These are phyloP conservation scores for Chaetura pelagica DNA, from an alignment of 2,113 vertebrate species.

Conservation along the genomic window DNA sequence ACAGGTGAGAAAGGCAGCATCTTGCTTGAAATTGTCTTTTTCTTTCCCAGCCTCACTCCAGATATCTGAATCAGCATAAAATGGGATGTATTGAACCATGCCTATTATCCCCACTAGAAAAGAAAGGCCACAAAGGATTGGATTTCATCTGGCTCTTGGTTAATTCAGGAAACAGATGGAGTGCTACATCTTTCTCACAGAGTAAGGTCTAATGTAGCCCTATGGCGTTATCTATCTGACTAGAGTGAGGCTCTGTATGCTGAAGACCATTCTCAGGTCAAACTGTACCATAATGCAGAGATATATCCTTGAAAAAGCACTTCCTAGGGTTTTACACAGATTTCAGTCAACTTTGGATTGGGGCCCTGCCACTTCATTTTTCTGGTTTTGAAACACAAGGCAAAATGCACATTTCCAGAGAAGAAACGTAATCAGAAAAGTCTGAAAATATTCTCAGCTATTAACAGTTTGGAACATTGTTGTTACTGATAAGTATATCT, in stretches of 20 bases:
- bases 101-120: slow-evolving; percentile 45
- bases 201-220: slow-evolving; percentile 26
- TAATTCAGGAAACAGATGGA: slow-evolving; percentile 52
- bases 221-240: not conserved
- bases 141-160: slow-evolving; percentile 24
- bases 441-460: not conserved
- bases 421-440: not conserved
- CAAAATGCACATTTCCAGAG: not conserved
- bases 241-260: not conserved
- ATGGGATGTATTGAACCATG: not conserved
- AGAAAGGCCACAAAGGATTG: slow-evolving; percentile 30
- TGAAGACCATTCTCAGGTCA: not conserved
- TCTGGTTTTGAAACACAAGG: not conserved
- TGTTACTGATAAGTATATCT: not conserved
- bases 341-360: not conserved
- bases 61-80: slow-evolving; percentile 52
- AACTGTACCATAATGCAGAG: not conserved
- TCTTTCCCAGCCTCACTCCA: not conserved
- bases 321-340: not conserved
- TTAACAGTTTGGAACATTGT: not conserved
- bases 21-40: not conserved
- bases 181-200: slow-evolving; percentile 33
- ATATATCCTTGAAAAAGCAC: not conserved
- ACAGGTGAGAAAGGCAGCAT: not conserved
- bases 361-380: not conserved